Evolutionary conservation across 2,113 vertebrate genomes (phyloP).

Genomic region (Thamnophis sirtalis): DNA sequence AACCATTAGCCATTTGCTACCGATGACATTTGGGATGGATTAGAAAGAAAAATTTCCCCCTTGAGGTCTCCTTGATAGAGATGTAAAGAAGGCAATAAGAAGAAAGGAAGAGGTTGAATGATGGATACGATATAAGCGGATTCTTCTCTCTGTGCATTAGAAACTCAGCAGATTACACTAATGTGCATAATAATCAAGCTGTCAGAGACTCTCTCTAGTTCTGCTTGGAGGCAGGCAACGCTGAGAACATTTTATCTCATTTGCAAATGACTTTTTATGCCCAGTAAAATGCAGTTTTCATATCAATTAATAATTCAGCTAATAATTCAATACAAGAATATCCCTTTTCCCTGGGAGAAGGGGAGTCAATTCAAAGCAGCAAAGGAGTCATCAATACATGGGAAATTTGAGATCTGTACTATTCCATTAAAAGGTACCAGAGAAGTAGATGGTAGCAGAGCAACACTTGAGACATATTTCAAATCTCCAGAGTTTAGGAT

Average conservation of each 20-base stretch:
- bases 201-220: conserved; percentile 51
- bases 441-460: background rate
- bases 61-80: conserved; percentile 37
- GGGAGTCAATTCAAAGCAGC: conserved; percentile 40
- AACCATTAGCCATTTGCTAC: conserved; percentile 30
- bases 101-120: conserved; percentile 23
- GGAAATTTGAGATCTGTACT: conserved; percentile 20
- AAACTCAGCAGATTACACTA: conserved; percentile 54
- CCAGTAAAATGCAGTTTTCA: conserved; percentile 71
- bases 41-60: conserved; percentile 43
- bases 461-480: background rate
- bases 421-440: background rate
- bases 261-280: conserved; percentile 69
- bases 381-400: conserved; percentile 35
- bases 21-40: conserved; percentile 39
- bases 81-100: conserved; percentile 46
- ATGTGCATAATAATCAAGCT: conserved; percentile 64
- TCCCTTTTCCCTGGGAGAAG: conserved; percentile 32
- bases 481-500: background rate
- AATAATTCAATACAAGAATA: conserved; percentile 69
- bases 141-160: conserved; percentile 27
- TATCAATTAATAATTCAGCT: conserved; percentile 75
- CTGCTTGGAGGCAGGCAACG: conserved; percentile 45
- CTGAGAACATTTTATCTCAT: conserved; percentile 64
- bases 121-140: conserved; percentile 38